Evolutionary conservation across 2,113 vertebrate genomes (phyloP).

Genomic region (Sula dactylatra): DNA sequence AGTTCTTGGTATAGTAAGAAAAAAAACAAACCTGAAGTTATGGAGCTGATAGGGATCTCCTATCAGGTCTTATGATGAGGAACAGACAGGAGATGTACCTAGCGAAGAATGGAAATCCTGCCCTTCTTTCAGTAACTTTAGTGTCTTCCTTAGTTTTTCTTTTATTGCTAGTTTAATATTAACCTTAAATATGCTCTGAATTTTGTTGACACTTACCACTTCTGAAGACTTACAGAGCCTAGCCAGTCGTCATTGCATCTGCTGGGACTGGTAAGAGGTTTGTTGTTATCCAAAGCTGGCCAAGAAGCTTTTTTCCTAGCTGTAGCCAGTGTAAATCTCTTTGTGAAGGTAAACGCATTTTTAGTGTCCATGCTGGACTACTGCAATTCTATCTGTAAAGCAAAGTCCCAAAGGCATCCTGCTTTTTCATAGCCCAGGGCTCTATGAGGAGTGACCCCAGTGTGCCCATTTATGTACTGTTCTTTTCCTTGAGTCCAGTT

Average conservation of each 20-base stretch:
- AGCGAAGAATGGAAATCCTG: neutral
- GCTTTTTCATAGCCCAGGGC: neutral
- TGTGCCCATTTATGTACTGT: neutral
- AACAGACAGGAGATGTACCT: neutral
- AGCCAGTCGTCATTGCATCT: accelerated
- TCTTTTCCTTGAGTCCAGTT: neutral
- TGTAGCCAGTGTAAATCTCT: neutral
- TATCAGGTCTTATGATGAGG: accelerated
- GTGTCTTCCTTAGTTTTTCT: neutral
- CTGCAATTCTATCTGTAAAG: neutral
- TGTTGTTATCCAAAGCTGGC: neutral
- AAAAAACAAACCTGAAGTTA: neutral
- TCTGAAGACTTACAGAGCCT: neutral
- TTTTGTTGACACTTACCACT: neutral
- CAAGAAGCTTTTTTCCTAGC: neutral
- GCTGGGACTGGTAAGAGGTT: neutral
- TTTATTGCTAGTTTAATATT: neutral
- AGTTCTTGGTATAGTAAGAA: neutral
- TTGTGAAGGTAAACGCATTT: neutral
- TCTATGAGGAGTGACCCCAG: neutral
- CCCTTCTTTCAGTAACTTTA: neutral
- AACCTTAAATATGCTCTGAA: neutral
- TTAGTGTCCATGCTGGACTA: neutral
- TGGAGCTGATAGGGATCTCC: neutral
- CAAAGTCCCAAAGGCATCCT: neutral